Evolutionary conservation across 2,113 vertebrate species (phyloP), one percentile per base, ranked within the genome.

Genomic region (Chaetops frenatus): DNA sequence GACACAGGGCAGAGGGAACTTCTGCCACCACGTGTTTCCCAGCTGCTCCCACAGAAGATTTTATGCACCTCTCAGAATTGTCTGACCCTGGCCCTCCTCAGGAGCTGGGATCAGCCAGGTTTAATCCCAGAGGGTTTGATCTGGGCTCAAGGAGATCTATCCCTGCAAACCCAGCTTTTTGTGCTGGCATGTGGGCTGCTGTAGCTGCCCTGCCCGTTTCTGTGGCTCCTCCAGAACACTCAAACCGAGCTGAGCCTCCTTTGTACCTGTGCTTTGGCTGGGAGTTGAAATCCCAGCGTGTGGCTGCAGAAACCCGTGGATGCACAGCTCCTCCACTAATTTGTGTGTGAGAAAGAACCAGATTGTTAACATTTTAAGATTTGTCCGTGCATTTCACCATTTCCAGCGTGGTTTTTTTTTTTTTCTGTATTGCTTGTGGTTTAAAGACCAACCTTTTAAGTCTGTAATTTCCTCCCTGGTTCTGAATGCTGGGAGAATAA

Each of bases 391-490:
- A 42, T 81, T 60, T 88, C 45, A 38, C 1, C 2, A 53, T 76
- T 92, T 72, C 54, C 48, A 82, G n/a, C 16, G 38, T 9, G 38
- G n/a, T 0, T 65, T 48, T 50, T 76, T 71, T 54, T 76, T 22
- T 64, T 33, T 67, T 56, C 14, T 51, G 2, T 51, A 19, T 35
- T 89, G 60, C 86, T 82, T 50, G 54, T 10, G 12, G 51, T 80
- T 94, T 93, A 81, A 96, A 94, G 65, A 73, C 61, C 69, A 86
- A 22, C 78, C 60, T 94, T 93, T 95, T 77, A 87, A 92, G 79
- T 56, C 69, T 64, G 60, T 89, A 60, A 92, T 96, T 97, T 96
- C 78, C 88, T 94, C 74, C 40, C 83, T 36, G 60, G 42, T 90
- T 95, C 78, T 82, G 84, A 95, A 78, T 35, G 51, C 9, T 53